A percentile compares a stretch with the other conserved stretches of the same genome.
These are phyloP conservation scores for Pollicipes pollicipes DNA, from an alignment of 1,140 invertebrate genomes.

Conservation along the genomic window DNA sequence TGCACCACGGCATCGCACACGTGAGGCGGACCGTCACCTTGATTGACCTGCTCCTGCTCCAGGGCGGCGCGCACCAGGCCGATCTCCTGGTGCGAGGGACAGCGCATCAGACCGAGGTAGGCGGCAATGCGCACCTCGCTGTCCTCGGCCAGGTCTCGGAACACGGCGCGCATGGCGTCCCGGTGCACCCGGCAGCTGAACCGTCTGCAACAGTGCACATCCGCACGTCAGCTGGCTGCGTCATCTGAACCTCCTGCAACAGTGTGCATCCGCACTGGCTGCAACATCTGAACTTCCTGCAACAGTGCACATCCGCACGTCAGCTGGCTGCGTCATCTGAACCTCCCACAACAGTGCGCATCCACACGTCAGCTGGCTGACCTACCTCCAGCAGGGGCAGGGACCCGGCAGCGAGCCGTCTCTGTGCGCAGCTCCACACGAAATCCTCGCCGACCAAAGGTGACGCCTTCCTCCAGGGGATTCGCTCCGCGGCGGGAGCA, in stretches of 20 bases:
- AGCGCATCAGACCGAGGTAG: constrained; percentile 75
- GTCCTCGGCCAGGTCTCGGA: constrained; percentile 49
- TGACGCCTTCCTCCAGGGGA: no score
- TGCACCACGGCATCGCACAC: no score
- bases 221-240: no score
- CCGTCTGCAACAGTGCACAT: no score
- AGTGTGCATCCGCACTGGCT: constrained; percentile 90
- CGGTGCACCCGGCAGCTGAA: constrained; percentile 21
- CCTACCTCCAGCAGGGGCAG: no score
- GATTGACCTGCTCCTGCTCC: constrained; percentile 60
- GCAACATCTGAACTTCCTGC: constrained; percentile 23
- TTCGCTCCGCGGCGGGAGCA: no score
- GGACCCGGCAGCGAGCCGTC: neutral
- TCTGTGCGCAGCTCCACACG: neutral
- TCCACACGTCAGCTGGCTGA: no score
- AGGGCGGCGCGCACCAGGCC: constrained; percentile 49
- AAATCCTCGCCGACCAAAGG: neutral
- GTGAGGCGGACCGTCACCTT: no score
- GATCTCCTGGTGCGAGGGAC: constrained; percentile 56
- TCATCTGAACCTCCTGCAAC: no score
- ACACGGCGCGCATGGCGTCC: constrained; percentile 31
- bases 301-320: no score
- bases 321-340: no score
- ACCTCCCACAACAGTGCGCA: no score
- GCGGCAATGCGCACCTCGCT: constrained; percentile 68